Evolutionary conservation across 2,888 invertebrate species (phyloP).

Genomic region (Noctuana brunneofusca): DNA sequence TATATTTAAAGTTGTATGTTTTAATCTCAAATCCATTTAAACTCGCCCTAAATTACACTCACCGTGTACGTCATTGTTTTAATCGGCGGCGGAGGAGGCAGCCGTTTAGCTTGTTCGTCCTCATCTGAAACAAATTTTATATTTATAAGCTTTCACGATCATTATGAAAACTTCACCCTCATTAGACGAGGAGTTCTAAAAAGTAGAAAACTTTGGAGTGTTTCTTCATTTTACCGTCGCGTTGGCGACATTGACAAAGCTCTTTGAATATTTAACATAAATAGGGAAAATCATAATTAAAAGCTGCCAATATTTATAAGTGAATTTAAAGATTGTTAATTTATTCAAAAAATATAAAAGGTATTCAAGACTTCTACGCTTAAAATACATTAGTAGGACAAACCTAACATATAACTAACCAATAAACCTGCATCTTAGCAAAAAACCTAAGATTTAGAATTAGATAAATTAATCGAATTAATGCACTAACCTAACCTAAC

Average conservation of each 20-base stretch:
- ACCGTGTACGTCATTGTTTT: constrained; percentile 91
- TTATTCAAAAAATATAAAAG: no score
- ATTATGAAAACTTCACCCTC: constrained; percentile 6
- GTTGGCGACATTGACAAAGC: neutral
- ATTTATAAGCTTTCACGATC: constrained; percentile 23
- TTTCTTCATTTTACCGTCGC: neutral
- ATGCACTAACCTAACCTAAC: neutral
- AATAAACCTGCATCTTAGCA: no score
- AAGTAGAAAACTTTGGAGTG: neutral
- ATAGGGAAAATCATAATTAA: neutral
- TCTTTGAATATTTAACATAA: neutral
- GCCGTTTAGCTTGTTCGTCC: constrained; percentile 85
- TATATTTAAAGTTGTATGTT: neutral
- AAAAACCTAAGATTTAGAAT: neutral
- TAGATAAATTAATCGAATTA: constrained; percentile 4
- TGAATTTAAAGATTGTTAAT: no score
- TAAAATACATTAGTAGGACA: no score
- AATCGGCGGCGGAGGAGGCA: constrained; percentile 85
- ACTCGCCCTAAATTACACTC: constrained; percentile 50
- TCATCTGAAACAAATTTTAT: constrained; percentile 78
- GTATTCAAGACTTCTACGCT: no score
- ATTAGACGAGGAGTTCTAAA: neutral
- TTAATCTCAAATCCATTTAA: constrained; percentile 11
- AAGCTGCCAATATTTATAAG: neutral
- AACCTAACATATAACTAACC: neutral